Conservation (phyloP, 2,888 invertebrate species). For the Drosophila barbarae region DNA sequence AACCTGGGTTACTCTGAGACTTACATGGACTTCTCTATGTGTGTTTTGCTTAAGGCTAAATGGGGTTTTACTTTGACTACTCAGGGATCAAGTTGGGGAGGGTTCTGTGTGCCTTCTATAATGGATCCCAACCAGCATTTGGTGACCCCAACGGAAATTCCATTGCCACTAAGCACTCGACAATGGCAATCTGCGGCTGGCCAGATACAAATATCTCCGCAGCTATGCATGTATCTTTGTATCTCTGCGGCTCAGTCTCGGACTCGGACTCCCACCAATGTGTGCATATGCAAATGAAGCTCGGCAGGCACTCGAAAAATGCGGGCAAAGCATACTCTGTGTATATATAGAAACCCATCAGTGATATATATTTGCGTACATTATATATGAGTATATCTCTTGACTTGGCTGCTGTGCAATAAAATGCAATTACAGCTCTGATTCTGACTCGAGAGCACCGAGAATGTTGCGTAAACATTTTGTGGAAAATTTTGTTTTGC, state of each 20-base stretch:
- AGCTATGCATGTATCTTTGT: conserved; percentile 22
- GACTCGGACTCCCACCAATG: conserved; percentile 16
- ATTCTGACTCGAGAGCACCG: conserved; percentile 16
- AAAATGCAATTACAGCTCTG: conserved; percentile 67
- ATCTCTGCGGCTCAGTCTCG: conserved; percentile 5
- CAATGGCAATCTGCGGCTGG: conserved; percentile 32
- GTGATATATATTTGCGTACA: conserved; percentile 31
- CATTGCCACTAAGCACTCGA: conserved; percentile 34
- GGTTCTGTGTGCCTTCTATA: neutral
- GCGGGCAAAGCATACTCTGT: conserved; percentile 20
- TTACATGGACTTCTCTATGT: conserved; percentile 1
- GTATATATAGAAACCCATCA: conserved; percentile 19
- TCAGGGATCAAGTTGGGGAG: neutral
- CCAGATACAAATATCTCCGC: conserved; percentile 34
- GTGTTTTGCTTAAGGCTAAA: conserved; percentile 9
- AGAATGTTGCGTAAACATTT: conserved; percentile 60
- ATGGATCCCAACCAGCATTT: conserved; percentile 20
- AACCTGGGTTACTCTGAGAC: neutral
- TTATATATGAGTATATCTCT: conserved; percentile 35
- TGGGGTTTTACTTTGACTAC: conserved; percentile 4
- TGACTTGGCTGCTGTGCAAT: conserved; percentile 49
- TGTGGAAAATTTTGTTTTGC: conserved; percentile 36
- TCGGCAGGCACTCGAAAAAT: conserved; percentile 32
- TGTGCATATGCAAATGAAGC: conserved; percentile 61
- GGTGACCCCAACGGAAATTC: conserved; percentile 32